phyloP scores from a whole-genome alignment of 1,140 invertebrate species.

The Nephila pilipes region DNA sequence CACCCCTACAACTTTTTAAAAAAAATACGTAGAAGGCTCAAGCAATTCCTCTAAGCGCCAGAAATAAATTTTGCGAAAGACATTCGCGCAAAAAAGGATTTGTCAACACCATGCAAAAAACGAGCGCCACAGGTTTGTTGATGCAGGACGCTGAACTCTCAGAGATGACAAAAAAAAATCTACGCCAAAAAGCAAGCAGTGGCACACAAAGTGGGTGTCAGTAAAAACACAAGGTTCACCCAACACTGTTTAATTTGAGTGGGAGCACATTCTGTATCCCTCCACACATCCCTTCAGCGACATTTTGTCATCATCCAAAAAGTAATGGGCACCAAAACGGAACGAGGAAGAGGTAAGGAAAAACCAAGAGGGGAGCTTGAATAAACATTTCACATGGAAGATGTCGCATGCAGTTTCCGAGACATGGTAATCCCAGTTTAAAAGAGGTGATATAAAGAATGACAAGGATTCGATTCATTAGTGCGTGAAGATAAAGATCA shows the following conservation, averaged over 20 bases:
- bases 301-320: slow-evolving; percentile 31
- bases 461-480: neutral
- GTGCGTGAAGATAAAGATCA: neutral
- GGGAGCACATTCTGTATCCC: neutral
- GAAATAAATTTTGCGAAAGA: slow-evolving; percentile 20
- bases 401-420: neutral
- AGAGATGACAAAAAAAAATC: neutral
- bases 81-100: neutral
- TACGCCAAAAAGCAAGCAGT: neutral
- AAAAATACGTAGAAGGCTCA: neutral
- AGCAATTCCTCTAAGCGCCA: neutral
- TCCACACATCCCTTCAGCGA: slow-evolving; percentile 7
- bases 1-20: neutral
- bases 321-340: neutral
- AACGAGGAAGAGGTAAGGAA: neutral
- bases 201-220: slow-evolving; percentile 53
- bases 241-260: slow-evolving; percentile 39
- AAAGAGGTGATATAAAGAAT: too few relatives aligned
- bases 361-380: neutral
- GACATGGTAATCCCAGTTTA: neutral
- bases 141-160: slow-evolving; percentile 58
- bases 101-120: slow-evolving; percentile 21
- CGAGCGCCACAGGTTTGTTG: slow-evolving; percentile 34
- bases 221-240: slow-evolving; percentile 18
- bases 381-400: slow-evolving; percentile 3